Evolutionary conservation across 2,888 invertebrate species (phyloP).

Genomic region (Ramazzottius varieornatus): DNA sequence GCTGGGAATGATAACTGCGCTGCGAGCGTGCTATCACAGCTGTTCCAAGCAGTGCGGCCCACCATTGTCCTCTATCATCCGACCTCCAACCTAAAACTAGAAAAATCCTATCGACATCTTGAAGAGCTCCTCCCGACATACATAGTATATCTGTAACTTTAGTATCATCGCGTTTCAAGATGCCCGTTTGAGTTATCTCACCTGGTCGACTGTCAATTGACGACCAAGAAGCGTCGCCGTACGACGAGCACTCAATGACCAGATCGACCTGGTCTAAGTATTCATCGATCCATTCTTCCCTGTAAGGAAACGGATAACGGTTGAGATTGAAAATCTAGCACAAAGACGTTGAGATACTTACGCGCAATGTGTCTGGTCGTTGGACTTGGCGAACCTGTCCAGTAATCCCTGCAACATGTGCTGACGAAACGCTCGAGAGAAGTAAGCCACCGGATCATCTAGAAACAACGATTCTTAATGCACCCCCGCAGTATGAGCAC

Average conservation of each 20-base stretch:
- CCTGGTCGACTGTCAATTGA: not conserved
- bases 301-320: not conserved
- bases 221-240: not conserved
- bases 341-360: not conserved
- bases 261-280: not conserved
- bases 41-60: not conserved
- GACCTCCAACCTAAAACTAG: not conserved
- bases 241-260: not conserved
- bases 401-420: no score
- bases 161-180: not conserved
- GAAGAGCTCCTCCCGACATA: not conserved
- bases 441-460: slow-evolving; percentile 3
- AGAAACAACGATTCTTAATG: not conserved
- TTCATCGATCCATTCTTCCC: not conserved
- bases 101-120: not conserved
- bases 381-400: no score
- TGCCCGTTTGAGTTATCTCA: not conserved
- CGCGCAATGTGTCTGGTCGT: no score
- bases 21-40: not conserved
- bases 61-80: not conserved
- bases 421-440: not conserved
- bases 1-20: not conserved
- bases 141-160: not conserved
- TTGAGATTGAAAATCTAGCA: not conserved
- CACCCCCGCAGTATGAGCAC: not conserved